Evolutionary conservation across 2,888 invertebrate genomes (phyloP).

Genomic region (Lepidochrysops patricia): DNA sequence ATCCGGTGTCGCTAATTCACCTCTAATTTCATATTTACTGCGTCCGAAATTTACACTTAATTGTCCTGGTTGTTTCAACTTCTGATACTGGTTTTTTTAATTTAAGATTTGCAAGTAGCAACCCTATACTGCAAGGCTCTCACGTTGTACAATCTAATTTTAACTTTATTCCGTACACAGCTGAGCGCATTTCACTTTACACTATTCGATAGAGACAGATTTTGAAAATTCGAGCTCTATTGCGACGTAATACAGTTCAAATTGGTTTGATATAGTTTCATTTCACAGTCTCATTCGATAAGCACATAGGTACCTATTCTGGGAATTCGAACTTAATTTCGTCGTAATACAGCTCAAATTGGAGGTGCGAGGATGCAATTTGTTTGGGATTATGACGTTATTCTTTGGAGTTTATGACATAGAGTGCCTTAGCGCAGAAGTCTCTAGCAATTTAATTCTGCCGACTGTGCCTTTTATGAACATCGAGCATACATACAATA

Average conservation of each 20-base stretch:
- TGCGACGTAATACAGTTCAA: no score
- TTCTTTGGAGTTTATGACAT: conserved; percentile 21
- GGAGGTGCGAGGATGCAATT: conserved; percentile 12
- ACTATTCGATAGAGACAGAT: no score
- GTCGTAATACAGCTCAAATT: conserved; percentile 12
- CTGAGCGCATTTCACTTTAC: conserved; percentile 14
- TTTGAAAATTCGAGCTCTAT: no score
- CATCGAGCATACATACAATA: no score
- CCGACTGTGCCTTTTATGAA: not conserved
- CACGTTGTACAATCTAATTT: conserved; percentile 29
- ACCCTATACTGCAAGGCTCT: conserved; percentile 30
- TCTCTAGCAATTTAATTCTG: not conserved
- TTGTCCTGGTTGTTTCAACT: no score
- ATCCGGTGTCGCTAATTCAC: no score
- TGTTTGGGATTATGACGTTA: conserved; percentile 19
- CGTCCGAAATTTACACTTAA: no score
- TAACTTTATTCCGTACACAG: conserved; percentile 27
- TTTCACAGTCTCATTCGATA: not conserved
- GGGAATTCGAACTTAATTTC: conserved; percentile 15
- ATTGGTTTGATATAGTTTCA: no score
- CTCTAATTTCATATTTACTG: no score
- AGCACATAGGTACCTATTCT: not conserved
- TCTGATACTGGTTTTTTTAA: no score
- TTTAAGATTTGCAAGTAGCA: no score
- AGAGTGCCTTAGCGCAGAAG: conserved; percentile 9